Conservation (phyloP, 2,113 vertebrate genomes). For the Aspidoscelis tigris region DNA sequence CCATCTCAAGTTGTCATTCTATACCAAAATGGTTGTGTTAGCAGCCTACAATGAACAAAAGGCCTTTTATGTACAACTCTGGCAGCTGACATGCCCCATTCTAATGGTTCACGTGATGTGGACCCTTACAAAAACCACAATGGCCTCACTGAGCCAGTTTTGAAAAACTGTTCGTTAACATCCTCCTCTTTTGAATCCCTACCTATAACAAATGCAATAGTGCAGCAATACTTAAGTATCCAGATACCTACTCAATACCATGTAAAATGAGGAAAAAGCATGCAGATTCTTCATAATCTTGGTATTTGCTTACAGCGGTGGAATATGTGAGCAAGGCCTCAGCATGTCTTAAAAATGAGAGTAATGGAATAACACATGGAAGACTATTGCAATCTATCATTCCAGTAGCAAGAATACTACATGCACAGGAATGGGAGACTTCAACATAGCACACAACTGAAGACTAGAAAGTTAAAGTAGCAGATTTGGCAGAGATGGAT, state of each 20-base stretch:
- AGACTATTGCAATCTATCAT: too few species aligned
- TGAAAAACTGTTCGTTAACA: background rate
- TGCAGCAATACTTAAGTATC: background rate
- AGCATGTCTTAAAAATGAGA: background rate
- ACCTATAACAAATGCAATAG: slow-evolving; percentile 5
- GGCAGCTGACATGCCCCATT: slow-evolving; percentile 27
- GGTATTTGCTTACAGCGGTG: background rate
- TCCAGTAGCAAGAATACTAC: too few species aligned
- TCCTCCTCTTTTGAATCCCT: background rate
- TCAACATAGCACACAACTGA: too few species aligned
- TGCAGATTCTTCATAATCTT: background rate
- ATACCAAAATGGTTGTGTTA: background rate
- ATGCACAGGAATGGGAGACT: too few species aligned
- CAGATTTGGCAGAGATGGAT: too few species aligned
- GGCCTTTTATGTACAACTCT: slow-evolving; percentile 47
- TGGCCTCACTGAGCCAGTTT: slow-evolving; percentile 12
- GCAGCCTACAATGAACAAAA: slow-evolving; percentile 55
- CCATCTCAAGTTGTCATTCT: slow-evolving; percentile 46
- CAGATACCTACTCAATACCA: background rate
- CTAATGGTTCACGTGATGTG: slow-evolving; percentile 44
- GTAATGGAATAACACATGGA: background rate
- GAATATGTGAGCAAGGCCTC: background rate
- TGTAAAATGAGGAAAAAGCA: background rate
- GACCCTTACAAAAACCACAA: slow-evolving; percentile 16
- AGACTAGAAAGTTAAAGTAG: too few species aligned